These are phyloP conservation scores for Callipepla squamata DNA, from an alignment of 2,113 vertebrate species.

Conservation along the genomic window DNA sequence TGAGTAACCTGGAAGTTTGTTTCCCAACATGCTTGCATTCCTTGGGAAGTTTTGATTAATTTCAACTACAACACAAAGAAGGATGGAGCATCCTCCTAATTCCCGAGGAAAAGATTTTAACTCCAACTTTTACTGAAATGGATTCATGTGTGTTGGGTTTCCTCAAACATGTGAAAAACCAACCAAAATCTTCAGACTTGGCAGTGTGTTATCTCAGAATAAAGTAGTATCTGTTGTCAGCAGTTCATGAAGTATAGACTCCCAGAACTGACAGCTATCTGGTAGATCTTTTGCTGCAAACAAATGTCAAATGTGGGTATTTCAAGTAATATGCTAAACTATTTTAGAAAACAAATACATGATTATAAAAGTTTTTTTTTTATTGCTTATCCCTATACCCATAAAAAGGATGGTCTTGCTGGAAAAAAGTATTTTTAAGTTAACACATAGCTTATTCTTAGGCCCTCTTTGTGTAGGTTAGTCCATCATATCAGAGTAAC, in stretches of 20 bases:
- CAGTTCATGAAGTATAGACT: not conserved
- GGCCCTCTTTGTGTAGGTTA: not conserved
- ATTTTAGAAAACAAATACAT: not conserved
- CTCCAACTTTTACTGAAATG: not conserved
- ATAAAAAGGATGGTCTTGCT: not conserved
- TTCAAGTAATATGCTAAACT: not conserved
- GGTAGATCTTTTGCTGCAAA: not conserved
- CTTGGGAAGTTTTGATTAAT: not conserved
- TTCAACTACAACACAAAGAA: not conserved
- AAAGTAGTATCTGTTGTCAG: not conserved
- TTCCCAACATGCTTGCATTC: not conserved
- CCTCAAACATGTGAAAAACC: not conserved
- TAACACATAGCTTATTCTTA: not conserved
- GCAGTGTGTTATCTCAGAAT: not conserved
- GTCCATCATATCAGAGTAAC: not conserved
- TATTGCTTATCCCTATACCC: rapidly evolving
- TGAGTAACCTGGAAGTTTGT: not conserved
- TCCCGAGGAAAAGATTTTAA: not conserved
- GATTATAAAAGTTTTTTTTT: not conserved
- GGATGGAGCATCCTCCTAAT: not conserved
- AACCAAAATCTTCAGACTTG: not conserved
- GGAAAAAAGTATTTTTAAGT: not conserved
- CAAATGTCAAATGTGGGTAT: not conserved
- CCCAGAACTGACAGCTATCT: not conserved
- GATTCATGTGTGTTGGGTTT: not conserved